phyloP scores from a whole-genome alignment of 2,797 vertebrate genomes.

The Taenioides sp. region DNA sequence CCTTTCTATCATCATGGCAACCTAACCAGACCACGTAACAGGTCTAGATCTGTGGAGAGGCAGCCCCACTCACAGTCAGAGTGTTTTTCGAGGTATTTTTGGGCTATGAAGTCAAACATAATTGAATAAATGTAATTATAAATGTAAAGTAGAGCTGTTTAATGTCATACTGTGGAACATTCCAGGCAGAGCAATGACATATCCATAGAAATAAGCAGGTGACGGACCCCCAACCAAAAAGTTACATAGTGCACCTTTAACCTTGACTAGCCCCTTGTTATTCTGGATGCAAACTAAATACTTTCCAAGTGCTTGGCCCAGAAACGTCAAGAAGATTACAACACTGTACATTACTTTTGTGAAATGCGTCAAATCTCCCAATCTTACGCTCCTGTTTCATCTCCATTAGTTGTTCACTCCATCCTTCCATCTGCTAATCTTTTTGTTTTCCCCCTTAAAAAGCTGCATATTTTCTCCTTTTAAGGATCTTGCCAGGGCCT shows the following conservation, averaged over 20 bases:
- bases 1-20: too few species aligned
- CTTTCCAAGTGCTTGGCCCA: not conserved
- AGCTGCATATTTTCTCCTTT: constrained; percentile 82
- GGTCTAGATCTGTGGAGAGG: too few species aligned
- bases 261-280: not conserved
- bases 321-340: constrained; percentile 10
- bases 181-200: too few species aligned
- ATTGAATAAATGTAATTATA: too few species aligned
- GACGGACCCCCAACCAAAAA: too few species aligned
- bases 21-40: too few species aligned
- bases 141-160: too few species aligned
- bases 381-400: constrained; percentile 46
- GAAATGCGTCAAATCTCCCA: constrained; percentile 18
- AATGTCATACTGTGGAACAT: too few species aligned
- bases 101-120: too few species aligned
- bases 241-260: not conserved
- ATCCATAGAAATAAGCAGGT: too few species aligned
- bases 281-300: not conserved
- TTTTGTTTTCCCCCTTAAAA: constrained; percentile 55
- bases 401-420: constrained; percentile 31
- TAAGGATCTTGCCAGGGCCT: constrained; percentile 72
- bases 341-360: constrained; percentile 17
- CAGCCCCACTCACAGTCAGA: too few species aligned
- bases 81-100: too few species aligned
- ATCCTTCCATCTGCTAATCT: constrained; percentile 51